Conservation (phyloP, 1,140 invertebrate species). For the Drosophila neocordata region DNA sequence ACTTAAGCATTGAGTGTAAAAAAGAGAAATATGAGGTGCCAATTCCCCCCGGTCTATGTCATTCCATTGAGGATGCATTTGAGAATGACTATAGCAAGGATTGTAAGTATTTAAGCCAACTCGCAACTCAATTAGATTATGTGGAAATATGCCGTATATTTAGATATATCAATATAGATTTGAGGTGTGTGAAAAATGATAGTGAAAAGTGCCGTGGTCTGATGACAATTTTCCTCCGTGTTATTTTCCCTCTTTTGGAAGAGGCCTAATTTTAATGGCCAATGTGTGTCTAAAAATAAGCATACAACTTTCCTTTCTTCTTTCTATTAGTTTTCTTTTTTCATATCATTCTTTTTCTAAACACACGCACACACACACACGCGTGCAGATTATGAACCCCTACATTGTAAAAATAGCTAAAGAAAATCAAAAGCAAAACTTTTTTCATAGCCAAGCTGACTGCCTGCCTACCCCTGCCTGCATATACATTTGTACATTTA, state of each 20-base stretch:
- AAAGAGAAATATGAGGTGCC: conserved; percentile 73
- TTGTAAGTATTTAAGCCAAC: conserved; percentile 74
- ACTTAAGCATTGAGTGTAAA: conserved; percentile 75
- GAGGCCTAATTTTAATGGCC: conserved; percentile 58
- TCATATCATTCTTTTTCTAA: conserved; percentile 31
- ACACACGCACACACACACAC: conserved; percentile 40
- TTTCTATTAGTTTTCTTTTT: conserved; percentile 47
- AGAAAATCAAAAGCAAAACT: conserved; percentile 46
- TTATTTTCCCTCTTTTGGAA: conserved; percentile 46
- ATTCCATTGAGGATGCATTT: conserved; percentile 79
- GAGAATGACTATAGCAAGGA: conserved; percentile 80
- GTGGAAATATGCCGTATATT: conserved; percentile 20
- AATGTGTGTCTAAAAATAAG: conserved; percentile 46
- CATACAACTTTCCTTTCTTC: conserved; percentile 41
- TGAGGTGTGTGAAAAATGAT: neutral
- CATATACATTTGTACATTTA: conserved; percentile 17
- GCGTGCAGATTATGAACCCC: conserved; percentile 28
- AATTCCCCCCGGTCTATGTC: conserved; percentile 61
- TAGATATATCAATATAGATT: neutral
- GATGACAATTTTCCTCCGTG: neutral
- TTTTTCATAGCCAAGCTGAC: too few species aligned
- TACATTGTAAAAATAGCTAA: conserved; percentile 67
- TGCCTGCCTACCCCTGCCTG: too few species aligned
- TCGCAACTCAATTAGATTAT: neutral
- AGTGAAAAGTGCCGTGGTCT: neutral